These are phyloP conservation scores for Drosophila carrolli DNA, from an alignment of 1,140 invertebrate species.

Conservation along the genomic window DNA sequence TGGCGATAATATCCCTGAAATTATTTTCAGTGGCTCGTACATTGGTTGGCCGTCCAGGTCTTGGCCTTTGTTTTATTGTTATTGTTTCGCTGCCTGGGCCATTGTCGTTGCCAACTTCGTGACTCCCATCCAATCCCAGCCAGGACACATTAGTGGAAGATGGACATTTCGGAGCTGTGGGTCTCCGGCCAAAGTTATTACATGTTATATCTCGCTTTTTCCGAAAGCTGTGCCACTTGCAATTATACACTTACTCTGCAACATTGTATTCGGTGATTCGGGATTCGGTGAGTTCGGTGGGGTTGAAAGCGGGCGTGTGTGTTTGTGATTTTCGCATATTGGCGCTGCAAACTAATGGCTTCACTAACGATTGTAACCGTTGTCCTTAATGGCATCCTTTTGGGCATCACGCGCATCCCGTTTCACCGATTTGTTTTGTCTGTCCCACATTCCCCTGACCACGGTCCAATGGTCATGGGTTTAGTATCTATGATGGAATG, in stretches of 20 bases:
- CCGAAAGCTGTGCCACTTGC: constrained; percentile 70
- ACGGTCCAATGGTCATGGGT: constrained; percentile 29
- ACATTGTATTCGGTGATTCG: constrained; percentile 24
- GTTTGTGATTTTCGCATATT: constrained; percentile 78
- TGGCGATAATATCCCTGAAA: constrained; percentile 78
- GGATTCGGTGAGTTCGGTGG: constrained; percentile 11
- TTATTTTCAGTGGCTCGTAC: constrained; percentile 75
- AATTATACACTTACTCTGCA: constrained; percentile 70
- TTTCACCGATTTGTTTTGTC: constrained; percentile 54
- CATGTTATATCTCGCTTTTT: constrained; percentile 75
- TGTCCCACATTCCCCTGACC: constrained; percentile 10
- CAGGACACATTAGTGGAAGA: constrained; percentile 72
- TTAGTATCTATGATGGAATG: constrained; percentile 50
- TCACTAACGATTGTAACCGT: constrained; percentile 83
- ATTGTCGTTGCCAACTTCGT: constrained; percentile 56
- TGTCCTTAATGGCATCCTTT: constrained; percentile 81
- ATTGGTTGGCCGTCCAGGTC: constrained; percentile 42
- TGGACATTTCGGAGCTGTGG: constrained; percentile 62
- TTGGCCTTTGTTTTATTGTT: constrained; percentile 80
- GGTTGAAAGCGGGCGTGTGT: constrained; percentile 21
- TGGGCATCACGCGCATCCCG: constrained; percentile 69
- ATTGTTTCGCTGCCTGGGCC: constrained; percentile 60
- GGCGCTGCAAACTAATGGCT: constrained; percentile 77
- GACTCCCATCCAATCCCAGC: constrained; percentile 51
- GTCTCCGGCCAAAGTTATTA: constrained; percentile 63